phyloP scores from a whole-genome alignment of 2,113 vertebrate species.

The Petrocephalus zakoni region DNA sequence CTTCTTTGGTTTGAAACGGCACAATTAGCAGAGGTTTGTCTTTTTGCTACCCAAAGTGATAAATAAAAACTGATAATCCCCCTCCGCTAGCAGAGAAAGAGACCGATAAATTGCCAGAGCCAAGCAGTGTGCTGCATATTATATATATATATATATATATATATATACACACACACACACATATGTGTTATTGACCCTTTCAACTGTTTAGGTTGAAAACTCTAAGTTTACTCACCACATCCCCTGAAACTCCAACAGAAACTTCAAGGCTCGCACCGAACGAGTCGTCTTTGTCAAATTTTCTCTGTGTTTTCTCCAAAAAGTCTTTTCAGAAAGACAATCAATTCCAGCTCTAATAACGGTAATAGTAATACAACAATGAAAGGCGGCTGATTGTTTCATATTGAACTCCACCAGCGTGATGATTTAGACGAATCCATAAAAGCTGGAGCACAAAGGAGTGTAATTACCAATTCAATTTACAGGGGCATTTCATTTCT shows the following conservation, averaged over 20 bases:
- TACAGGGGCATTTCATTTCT: conserved; percentile 3
- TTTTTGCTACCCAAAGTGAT: background rate
- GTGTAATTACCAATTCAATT: conserved; percentile 17
- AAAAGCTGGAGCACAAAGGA: conserved; percentile 1
- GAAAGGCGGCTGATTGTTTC: background rate
- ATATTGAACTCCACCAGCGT: conserved; percentile 5
- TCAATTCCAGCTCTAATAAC: conserved; percentile 11
- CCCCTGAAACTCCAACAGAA: background rate
- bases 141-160: too few species aligned
- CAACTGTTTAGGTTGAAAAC: background rate
- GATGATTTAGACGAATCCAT: background rate
- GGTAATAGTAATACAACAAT: conserved; percentile 16
- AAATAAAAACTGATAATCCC: background rate
- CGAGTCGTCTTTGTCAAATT: background rate
- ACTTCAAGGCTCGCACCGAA: background rate
- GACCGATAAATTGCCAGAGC: background rate
- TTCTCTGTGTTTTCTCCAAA: background rate
- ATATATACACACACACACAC: too few species aligned
- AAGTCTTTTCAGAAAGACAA: conserved; percentile 8
- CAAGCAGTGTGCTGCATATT: background rate
- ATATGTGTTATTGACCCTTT: background rate
- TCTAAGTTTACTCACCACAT: background rate
- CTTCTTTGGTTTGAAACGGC: background rate
- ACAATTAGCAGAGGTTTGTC: background rate
- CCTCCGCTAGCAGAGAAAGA: background rate